Base-by-base conservation (phyloP, 2,113 vertebrate species). In the Microtus richardsoni region DNA sequence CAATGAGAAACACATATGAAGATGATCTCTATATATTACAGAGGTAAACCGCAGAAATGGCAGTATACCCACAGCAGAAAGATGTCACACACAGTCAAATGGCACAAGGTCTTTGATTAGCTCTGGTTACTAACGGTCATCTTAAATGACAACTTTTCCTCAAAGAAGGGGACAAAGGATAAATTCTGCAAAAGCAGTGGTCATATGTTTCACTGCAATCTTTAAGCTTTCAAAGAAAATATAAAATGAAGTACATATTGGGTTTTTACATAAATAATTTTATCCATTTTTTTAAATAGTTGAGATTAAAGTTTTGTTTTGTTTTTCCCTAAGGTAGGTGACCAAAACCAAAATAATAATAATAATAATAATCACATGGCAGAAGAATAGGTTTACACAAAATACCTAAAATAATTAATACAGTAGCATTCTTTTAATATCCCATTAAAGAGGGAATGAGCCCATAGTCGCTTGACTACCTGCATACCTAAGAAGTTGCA, bases 201-300 rank as follows among this genome's bases (percentile, higher is more conserved):
- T 54, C 30, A 93, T 0, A 33, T 16, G 39, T 70, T 58, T 62
- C 49, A 70, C 3, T 88, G 13, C 33, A 90, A 44, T 52, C 66
- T 44, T 91, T 88, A 91, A 93, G 41, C 88, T 95, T 47, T 78
- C 9, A 66, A 95, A 91, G 73, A 89, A 73, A 93, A 41, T 24
- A 95, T 78, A 93, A 94, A 89, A 33, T 52, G 8, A 86, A 80
- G 11, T 70, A 91, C 91, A 85, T 22, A 54, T 58, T 90, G 77
- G 54, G 58, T 77, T 88, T 96, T 92, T 58, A 83, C 36, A 36
- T 26, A 95, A 4, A 52, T 91, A 95, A 84, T 66, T 89, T 88
- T 89, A 92, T 17, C 9, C n/a, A 19, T 9, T 58, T 85, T 95
- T 85, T 3, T 16, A 83, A 41, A 71, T 62, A 95, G 86, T 44